Conservation (phyloP, 1,140 invertebrate species). For the Coelopa frigida region DNA sequence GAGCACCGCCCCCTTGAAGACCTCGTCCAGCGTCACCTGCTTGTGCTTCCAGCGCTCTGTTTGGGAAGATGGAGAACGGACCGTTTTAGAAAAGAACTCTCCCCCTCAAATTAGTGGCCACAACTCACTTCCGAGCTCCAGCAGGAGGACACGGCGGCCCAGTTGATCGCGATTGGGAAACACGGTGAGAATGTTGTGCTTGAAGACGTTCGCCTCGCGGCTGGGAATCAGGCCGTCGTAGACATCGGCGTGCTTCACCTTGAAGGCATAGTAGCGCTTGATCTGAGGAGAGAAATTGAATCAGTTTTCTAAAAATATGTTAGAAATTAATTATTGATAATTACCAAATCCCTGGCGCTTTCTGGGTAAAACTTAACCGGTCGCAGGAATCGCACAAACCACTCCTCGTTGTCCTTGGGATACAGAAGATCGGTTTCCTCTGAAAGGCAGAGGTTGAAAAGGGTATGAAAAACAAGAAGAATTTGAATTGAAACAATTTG, state of each 20-base stretch:
- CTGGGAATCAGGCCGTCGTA: conserved; percentile 64
- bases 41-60: conserved; percentile 78
- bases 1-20: conserved; percentile 73
- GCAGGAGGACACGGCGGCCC: conserved; percentile 63
- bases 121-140: conserved; percentile 71
- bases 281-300: conserved; percentile 47
- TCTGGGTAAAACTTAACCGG: conserved; percentile 73
- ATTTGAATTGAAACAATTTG: background rate
- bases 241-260: conserved; percentile 64
- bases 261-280: conserved; percentile 72
- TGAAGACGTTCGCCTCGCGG: conserved; percentile 66
- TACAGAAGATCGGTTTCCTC: conserved; percentile 60
- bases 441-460: conserved; percentile 39
- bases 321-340: too few relatives aligned
- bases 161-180: conserved; percentile 66
- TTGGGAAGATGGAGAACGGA: conserved; percentile 17
- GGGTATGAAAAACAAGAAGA: background rate
- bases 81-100: conserved; percentile 7
- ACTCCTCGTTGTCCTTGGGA: conserved; percentile 57
- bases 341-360: conserved; percentile 58
- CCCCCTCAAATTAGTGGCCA: background rate
- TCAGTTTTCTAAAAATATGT: too few relatives aligned
- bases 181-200: conserved; percentile 68
- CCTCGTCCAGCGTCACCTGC: conserved; percentile 68
- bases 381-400: conserved; percentile 62